Evolutionary conservation across 2,888 invertebrate genomes (phyloP).

Genomic region (Adelognathus sp.): DNA sequence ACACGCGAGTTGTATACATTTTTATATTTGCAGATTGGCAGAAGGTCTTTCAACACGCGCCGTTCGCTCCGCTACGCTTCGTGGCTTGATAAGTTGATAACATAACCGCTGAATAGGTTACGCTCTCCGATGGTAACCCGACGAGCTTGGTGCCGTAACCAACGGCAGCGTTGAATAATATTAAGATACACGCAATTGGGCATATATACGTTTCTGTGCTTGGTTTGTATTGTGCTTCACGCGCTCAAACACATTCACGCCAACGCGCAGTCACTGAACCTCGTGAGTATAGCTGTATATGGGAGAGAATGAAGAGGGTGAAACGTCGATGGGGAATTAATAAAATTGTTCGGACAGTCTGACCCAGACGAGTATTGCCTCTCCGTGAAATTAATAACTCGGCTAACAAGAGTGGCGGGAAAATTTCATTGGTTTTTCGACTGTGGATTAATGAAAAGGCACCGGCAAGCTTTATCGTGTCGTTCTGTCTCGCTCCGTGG

Average conservation of each 20-base stretch:
- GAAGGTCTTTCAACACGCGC: neutral
- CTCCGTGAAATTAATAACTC: conserved; percentile 14
- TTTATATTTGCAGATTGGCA: conserved; percentile 17
- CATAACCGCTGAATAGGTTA: neutral
- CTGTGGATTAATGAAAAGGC: conserved; percentile 1
- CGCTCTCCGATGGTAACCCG: neutral
- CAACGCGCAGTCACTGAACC: too few relatives aligned
- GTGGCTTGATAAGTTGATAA: too few relatives aligned
- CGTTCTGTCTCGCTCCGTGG: neutral
- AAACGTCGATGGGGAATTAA: conserved; percentile 12
- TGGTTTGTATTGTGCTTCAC: neutral
- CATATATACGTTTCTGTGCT: neutral
- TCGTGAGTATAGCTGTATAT: too few relatives aligned
- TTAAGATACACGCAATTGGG: neutral
- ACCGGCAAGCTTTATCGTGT: conserved; percentile 7
- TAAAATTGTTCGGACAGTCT: neutral
- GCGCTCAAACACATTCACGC: neutral
- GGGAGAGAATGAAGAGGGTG: neutral
- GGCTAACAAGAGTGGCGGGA: neutral
- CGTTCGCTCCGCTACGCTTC: neutral
- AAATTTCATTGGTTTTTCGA: conserved; percentile 31
- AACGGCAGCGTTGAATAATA: neutral
- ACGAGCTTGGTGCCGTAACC: neutral
- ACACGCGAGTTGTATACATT: conserved; percentile 13
- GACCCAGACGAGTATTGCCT: neutral